Evolutionary conservation across 2,113 vertebrate species (phyloP).

Genomic region (Pyxicephalus adspersus): DNA sequence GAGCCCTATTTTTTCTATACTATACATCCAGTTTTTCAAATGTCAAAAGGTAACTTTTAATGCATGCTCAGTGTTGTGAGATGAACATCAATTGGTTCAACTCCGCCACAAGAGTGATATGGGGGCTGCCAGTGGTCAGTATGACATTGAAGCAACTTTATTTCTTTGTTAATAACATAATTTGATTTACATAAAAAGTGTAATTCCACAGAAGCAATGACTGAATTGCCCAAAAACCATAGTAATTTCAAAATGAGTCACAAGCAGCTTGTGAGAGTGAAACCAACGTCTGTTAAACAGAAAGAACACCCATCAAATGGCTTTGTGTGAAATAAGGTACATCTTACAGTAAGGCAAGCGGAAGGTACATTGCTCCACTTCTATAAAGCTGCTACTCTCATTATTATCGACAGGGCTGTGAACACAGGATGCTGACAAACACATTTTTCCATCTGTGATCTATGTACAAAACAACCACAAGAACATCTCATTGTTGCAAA

Average conservation of each 20-base stretch:
- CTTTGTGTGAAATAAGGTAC: slow-evolving; percentile 26
- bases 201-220: slow-evolving; percentile 9
- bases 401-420: background rate
- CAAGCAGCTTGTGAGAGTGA: slow-evolving; percentile 44
- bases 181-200: background rate
- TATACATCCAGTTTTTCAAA: no score
- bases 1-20: no score
- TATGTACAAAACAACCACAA: slow-evolving; percentile 1
- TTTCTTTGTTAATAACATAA: no score
- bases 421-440: background rate
- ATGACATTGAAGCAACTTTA: no score
- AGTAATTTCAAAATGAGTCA: slow-evolving; percentile 28
- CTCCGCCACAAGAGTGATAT: no score
- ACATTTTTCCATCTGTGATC: background rate
- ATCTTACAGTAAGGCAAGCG: slow-evolving; percentile 41
- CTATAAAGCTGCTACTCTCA: background rate
- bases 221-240: background rate
- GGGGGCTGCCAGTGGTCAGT: no score
- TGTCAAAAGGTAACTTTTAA: no score
- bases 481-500: slow-evolving; percentile 28
- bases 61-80: no score
- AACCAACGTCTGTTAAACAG: slow-evolving; percentile 41
- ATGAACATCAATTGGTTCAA: no score
- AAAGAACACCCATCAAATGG: slow-evolving; percentile 28
- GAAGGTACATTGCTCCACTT: background rate